Evolutionary conservation across 2,797 vertebrate genomes (phyloP).

Genomic region (Siniperca obscura): DNA sequence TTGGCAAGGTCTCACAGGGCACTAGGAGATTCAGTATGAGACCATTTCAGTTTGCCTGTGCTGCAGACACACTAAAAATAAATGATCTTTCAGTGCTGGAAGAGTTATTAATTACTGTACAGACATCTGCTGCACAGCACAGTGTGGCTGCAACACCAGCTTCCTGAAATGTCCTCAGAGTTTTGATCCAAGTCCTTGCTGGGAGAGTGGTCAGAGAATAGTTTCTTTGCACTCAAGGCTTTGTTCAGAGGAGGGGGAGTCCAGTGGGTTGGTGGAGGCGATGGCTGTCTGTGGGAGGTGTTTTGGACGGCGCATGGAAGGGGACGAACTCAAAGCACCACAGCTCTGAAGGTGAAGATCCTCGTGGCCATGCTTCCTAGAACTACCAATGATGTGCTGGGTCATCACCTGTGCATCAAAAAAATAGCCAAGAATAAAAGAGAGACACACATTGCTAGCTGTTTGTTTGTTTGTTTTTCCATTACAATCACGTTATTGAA

Average conservation of each 20-base stretch:
- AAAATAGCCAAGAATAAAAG: constrained; percentile 28
- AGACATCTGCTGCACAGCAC: constrained; percentile 56
- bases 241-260: constrained; percentile 73
- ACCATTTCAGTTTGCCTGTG: constrained; percentile 63
- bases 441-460: background rate
- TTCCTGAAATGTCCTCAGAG: constrained; percentile 64
- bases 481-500: background rate
- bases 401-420: constrained; percentile 85
- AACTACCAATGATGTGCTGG: constrained; percentile 79
- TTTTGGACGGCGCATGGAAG: constrained; percentile 78
- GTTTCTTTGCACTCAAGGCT: constrained; percentile 91
- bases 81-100: constrained; percentile 42
- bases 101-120: constrained; percentile 50
- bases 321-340: constrained; percentile 86
- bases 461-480: background rate
- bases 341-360: constrained; percentile 93
- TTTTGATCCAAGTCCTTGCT: constrained; percentile 56
- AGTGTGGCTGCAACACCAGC: constrained; percentile 55
- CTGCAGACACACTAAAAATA: constrained; percentile 64
- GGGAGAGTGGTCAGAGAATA: constrained; percentile 86
- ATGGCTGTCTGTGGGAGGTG: constrained; percentile 65
- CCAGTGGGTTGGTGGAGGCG: constrained; percentile 60
- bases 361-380: constrained; percentile 83
- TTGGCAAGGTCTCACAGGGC: constrained; percentile 78
- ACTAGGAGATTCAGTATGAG: constrained; percentile 63